A percentile compares a stretch with the other conserved stretches of the same genome.
phyloP scores from a whole-genome alignment of 2,113 vertebrate species.

The Antechinus stuartii region DNA sequence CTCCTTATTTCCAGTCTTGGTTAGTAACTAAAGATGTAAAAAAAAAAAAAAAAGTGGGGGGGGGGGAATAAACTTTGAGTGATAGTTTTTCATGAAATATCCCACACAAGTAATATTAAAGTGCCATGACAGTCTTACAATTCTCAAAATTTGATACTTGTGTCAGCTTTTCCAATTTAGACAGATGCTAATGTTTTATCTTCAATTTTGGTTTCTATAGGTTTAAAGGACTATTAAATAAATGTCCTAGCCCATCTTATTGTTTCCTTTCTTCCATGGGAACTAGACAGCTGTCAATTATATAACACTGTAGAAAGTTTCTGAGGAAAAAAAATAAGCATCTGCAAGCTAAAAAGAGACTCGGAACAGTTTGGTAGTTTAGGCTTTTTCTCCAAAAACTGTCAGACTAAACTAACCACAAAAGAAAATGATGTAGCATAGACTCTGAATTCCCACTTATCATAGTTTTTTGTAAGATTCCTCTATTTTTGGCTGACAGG shows the following conservation, averaged over 20 bases:
- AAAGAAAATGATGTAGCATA: conserved; percentile 65
- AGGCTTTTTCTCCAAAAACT: conserved; percentile 49
- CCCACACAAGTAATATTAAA: background rate
- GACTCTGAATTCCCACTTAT: conserved; percentile 61
- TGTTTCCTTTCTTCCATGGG: conserved; percentile 46
- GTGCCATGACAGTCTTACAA: background rate
- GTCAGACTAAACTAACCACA: conserved; percentile 68
- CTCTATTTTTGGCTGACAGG: conserved; percentile 70
- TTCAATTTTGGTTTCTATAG: background rate
- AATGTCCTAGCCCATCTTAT: conserved; percentile 48
- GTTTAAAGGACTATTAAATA: background rate
- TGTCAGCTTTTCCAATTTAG: conserved; percentile 1
- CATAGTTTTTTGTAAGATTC: conserved; percentile 64
- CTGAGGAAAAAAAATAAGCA: conserved; percentile 62
- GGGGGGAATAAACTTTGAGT: background rate
- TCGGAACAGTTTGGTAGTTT: conserved; percentile 69
- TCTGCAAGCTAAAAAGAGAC: conserved; percentile 60
- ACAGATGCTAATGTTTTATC: background rate
- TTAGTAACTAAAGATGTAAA: background rate
- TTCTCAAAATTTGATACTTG: background rate
- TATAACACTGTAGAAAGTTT: conserved; percentile 59
- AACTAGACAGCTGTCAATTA: conserved; percentile 59
- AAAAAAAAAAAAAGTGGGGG: background rate
- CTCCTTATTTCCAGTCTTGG: background rate
- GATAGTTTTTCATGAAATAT: background rate